Evolutionary conservation across 2,888 invertebrate species (phyloP).

Genomic region (Ecliptopera silaceata): DNA sequence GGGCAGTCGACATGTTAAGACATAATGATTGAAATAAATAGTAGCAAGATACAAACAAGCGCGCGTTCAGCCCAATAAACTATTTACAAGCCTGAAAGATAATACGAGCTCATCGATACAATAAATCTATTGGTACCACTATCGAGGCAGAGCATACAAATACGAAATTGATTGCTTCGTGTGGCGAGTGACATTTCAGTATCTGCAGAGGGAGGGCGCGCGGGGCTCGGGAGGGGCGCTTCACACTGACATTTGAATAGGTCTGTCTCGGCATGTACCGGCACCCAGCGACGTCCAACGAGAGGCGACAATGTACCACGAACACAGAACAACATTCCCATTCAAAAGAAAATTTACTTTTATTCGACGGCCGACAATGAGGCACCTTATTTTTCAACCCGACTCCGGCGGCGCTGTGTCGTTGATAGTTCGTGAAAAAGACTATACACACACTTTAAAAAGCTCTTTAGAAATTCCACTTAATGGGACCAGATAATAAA

Average conservation of each 20-base stretch:
- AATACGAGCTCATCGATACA: conserved; percentile 58
- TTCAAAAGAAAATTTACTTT: conserved; percentile 79
- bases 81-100: conserved; percentile 44
- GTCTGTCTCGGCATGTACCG: conserved; percentile 79
- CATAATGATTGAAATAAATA: conserved; percentile 27
- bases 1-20: conserved; percentile 20
- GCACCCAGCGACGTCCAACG: conserved; percentile 75
- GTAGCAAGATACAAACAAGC: conserved; percentile 32
- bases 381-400: conserved; percentile 64
- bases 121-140: conserved; percentile 73
- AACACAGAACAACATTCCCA: conserved; percentile 73
- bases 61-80: conserved; percentile 32
- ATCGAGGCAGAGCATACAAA: conserved; percentile 77
- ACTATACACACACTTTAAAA: conserved; percentile 31
- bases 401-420: conserved; percentile 39
- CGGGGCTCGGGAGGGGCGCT: conserved; percentile 50
- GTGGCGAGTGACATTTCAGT: conserved; percentile 81
- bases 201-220: conserved; percentile 53
- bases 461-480: conserved; percentile 36
- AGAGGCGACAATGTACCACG: conserved; percentile 79
- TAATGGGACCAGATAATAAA: conserved; percentile 37
- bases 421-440: conserved; percentile 30
- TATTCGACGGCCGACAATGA: conserved; percentile 64
- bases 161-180: conserved; percentile 82
- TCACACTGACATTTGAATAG: conserved; percentile 82